Percentiles rank a stretch among this genome's conserved stretches.
Conservation (phyloP, 2,888 invertebrate genomes). For the Ametastegia equiseti region DNA sequence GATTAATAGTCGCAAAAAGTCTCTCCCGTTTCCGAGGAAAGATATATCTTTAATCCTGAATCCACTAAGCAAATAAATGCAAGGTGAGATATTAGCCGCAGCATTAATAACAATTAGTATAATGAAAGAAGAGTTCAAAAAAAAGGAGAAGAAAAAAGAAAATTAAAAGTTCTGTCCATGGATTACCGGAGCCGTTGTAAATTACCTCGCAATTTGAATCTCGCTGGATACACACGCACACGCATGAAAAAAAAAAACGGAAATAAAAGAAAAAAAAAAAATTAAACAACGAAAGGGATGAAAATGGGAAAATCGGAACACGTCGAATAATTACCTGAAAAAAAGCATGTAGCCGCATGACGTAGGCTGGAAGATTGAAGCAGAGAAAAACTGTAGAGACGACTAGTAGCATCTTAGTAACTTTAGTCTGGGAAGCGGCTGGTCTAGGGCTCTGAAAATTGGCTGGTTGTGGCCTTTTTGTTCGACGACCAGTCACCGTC, state of each 20-base stretch:
- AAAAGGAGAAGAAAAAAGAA: neutral
- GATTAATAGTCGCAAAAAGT: neutral
- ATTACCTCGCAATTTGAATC: too few species aligned
- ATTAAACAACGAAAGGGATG: neutral
- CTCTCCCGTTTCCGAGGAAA: neutral
- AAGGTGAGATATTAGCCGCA: neutral
- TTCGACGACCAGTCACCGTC: conserved; percentile 47
- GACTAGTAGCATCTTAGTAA: conserved; percentile 90
- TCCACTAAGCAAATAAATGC: neutral
- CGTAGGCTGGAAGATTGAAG: conserved; percentile 87
- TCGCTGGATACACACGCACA: too few species aligned
- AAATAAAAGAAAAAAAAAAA: neutral
- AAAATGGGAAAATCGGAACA: too few species aligned
- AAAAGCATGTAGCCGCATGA: conserved; percentile 83
- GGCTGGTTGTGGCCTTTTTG: conserved; percentile 51
- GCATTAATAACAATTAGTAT: neutral
- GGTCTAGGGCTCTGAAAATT: conserved; percentile 51
- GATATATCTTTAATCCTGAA: neutral
- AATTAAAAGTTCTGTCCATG: neutral
- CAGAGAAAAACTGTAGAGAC: conserved; percentile 89
- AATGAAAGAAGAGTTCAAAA: neutral
- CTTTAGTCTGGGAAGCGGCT: conserved; percentile 80
- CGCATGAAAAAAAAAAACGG: too few species aligned
- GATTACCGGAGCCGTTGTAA: neutral
- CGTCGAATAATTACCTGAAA: conserved; percentile 76